phyloP scores from a whole-genome alignment of 2,797 vertebrate genomes.

The Sebastes steindachneri region DNA sequence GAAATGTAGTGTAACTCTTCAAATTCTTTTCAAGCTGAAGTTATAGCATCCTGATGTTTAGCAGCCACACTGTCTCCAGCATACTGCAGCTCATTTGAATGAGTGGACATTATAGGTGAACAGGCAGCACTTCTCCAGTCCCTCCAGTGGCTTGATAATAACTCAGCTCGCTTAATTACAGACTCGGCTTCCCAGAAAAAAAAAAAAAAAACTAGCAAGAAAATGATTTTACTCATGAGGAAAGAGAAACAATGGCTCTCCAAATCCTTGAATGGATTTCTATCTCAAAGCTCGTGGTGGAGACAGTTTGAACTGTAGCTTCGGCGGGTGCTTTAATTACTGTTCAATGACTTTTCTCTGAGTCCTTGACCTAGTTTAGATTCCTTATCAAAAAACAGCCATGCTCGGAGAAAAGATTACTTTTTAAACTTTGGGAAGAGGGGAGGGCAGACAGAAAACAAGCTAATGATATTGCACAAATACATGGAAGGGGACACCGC shows the following conservation, averaged over 20 bases:
- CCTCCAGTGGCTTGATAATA: slow-evolving; percentile 69
- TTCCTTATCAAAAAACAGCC: slow-evolving; percentile 79
- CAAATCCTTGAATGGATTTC: slow-evolving; percentile 82
- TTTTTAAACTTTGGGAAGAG: slow-evolving; percentile 81
- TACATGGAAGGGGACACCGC: slow-evolving; percentile 81
- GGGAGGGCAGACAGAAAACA: slow-evolving; percentile 72
- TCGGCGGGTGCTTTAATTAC: slow-evolving; percentile 79
- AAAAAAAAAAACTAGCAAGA: slow-evolving; percentile 57
- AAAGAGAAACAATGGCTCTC: slow-evolving; percentile 79
- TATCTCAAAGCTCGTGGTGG: slow-evolving; percentile 75
- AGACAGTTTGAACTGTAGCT: slow-evolving; percentile 73
- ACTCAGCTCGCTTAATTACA: slow-evolving; percentile 80
- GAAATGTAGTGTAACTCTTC: neutral
- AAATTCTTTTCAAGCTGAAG: neutral
- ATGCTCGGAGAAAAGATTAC: slow-evolving; percentile 80
- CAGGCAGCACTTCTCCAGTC: slow-evolving; percentile 33
- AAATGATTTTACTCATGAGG: slow-evolving; percentile 80
- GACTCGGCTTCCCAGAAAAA: slow-evolving; percentile 64
- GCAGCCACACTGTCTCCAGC: neutral
- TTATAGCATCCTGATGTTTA: neutral
- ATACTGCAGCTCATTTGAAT: neutral
- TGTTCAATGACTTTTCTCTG: slow-evolving; percentile 77
- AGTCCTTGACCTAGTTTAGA: slow-evolving; percentile 87
- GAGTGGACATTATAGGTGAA: slow-evolving; percentile 54
- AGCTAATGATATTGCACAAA: slow-evolving; percentile 78